A percentile compares a stretch with the other conserved stretches of the same genome.
Evolutionary conservation across 2,113 vertebrate genomes (phyloP).

Genomic region (Lamprotornis superbus): DNA sequence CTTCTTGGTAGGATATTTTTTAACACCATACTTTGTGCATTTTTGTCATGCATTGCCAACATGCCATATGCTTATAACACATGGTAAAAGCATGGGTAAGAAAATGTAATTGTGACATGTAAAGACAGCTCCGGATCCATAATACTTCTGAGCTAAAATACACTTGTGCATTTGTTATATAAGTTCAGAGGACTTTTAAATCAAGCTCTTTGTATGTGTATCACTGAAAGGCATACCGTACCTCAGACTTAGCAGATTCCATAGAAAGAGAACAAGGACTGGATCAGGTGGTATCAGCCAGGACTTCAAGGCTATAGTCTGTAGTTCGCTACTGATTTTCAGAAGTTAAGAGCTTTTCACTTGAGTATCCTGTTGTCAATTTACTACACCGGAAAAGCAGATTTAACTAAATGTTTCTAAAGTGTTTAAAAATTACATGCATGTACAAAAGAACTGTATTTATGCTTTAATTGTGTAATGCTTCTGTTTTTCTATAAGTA

Average conservation of each 20-base stretch:
- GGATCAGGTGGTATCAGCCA: not conserved
- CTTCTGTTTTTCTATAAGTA: not conserved
- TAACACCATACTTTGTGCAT: constrained; percentile 51
- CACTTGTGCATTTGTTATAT: constrained; percentile 48
- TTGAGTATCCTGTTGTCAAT: not conserved
- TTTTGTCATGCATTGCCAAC: constrained; percentile 64
- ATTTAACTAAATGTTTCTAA: not conserved
- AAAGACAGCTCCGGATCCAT: constrained; percentile 45
- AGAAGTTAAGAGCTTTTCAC: not conserved
- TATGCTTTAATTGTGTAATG: not conserved
- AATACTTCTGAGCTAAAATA: constrained; percentile 53
- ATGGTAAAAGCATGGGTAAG: constrained; percentile 65
- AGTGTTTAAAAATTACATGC: not conserved
- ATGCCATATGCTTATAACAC: constrained; percentile 70
- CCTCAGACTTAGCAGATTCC: not conserved
- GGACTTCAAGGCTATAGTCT: not conserved
- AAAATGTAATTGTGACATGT: constrained; percentile 66
- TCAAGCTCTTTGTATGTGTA: not conserved
- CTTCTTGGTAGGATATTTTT: constrained; percentile 45
- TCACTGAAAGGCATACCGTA: not conserved
- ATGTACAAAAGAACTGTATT: not conserved
- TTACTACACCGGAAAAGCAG: not conserved
- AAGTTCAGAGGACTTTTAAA: not conserved
- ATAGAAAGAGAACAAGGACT: not conserved
- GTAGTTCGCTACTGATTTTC: not conserved